Base-by-base conservation (phyloP, 2,113 vertebrate species). In the Caranx ignobilis region DNA sequence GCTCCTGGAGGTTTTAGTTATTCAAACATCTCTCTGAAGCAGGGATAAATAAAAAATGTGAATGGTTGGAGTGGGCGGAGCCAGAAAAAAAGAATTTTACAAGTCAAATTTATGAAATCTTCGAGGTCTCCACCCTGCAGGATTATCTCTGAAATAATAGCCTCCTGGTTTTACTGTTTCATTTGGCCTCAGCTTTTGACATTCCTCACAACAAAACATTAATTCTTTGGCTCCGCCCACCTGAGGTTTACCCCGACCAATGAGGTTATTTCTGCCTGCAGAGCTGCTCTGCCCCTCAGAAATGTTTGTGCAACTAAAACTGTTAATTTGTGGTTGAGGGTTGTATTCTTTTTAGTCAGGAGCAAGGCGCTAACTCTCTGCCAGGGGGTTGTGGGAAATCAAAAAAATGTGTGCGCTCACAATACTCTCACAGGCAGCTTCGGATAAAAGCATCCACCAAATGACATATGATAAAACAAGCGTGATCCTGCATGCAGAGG, bases 401-500 rank as follows among this genome's bases (percentile, higher is more conserved):
- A 70, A 84, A 89, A 88, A 84, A 87, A 84, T 56, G 72, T 67
- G 76, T 35, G 71, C 5, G 19, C 73, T 78, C 73, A 64, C 75
- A 81, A 79, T 60, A 71, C 41, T 41, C 71, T 26, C 26, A 26
- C 8, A 1, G 61, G 83, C 83, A 48, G 75, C 82, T 74, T 37
- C 15, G 81, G 73, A 85, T 79, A 77, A 86, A 90, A 88, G 85
- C 82, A 47, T 83, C 85, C 82, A 67, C 73, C 82, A 73, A 86
- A 79, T 88, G 90, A 91, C 91, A 87, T 81, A 69, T 70, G 88
- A 89, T 86, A 82, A 89, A 90, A 83, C 66, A 71, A 62, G 80
- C 88, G 87, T 90, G 88, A 84, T 87, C 63, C 82, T 79, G 91
- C 87, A 86, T 89, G 90, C 84, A 31, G 89, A 68, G 88, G 85